phyloP scores from a whole-genome alignment of 2,113 vertebrate species.

The Dolichallabes microphthalmus region DNA sequence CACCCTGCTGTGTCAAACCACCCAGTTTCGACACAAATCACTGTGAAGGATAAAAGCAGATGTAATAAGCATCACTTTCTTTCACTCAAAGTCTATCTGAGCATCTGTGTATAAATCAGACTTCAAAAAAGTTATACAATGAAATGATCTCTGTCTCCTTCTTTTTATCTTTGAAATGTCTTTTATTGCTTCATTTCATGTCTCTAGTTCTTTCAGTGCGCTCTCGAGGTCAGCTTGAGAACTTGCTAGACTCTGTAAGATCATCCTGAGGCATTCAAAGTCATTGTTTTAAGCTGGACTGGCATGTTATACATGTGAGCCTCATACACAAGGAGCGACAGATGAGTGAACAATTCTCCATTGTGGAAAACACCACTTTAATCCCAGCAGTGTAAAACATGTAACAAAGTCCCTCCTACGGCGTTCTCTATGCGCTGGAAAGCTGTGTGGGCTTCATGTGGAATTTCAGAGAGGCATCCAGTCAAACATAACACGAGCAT shows the following conservation, averaged over 20 bases:
- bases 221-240: background rate
- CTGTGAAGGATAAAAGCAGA: conserved; percentile 59
- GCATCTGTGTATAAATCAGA: background rate
- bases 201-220: background rate
- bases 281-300: conserved; percentile 1
- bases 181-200: conserved; percentile 41
- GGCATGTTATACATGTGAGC: conserved; percentile 25
- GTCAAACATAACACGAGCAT: background rate
- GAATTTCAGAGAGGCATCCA: conserved; percentile 57
- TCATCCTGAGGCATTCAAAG: conserved; percentile 9
- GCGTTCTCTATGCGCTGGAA: conserved; percentile 62
- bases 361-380: conserved; percentile 69
- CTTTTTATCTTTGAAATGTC: conserved; percentile 35
- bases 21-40: conserved; percentile 34
- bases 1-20: conserved; percentile 39
- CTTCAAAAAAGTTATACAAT: conserved; percentile 15
- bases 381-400: conserved; percentile 72
- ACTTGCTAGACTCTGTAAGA: background rate
- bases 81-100: conserved; percentile 58
- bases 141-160: conserved; percentile 32
- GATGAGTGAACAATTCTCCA: conserved; percentile 67
- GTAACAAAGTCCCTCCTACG: conserved; percentile 71
- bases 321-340: conserved; percentile 54
- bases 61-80: conserved; percentile 55
- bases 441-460: conserved; percentile 60